A percentile compares a stretch with the other conserved stretches of the same genome.
Evolutionary conservation across 2,888 invertebrate species (phyloP).

Genomic region (Hydraecia micacea): DNA sequence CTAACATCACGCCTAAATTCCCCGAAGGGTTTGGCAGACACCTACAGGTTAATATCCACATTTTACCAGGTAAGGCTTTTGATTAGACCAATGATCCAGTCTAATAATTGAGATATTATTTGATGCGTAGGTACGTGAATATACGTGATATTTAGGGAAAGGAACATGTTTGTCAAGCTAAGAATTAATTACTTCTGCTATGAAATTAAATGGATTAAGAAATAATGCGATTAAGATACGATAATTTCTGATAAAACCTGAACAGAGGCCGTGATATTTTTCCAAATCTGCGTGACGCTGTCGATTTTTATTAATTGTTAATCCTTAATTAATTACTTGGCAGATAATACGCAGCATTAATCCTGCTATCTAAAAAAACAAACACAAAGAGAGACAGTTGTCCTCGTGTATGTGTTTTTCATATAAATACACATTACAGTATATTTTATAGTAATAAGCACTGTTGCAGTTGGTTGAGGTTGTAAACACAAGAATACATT

Average conservation of each 20-base stretch:
- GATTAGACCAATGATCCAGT: background rate
- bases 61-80: background rate
- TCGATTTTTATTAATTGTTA: background rate
- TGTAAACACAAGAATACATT: background rate
- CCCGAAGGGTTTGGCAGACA: background rate
- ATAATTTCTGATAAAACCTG: conserved; percentile 25
- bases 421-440: too few species aligned
- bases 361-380: background rate
- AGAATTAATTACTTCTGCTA: conserved; percentile 1
- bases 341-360: background rate
- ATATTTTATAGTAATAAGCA: too few species aligned
- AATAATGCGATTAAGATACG: conserved; percentile 7
- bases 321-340: conserved; percentile 4
- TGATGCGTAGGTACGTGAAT: background rate
- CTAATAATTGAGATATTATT: background rate
- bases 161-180: background rate
- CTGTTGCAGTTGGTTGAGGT: background rate
- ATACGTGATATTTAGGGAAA: background rate
- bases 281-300: background rate
- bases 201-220: background rate
- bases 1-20: background rate
- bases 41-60: background rate
- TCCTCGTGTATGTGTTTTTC: background rate
- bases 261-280: conserved; percentile 1
- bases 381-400: background rate